Percentiles rank a stretch among this genome's conserved stretches.
Conservation (phyloP, 2,888 invertebrate species). For the Dicycla oo region DNA sequence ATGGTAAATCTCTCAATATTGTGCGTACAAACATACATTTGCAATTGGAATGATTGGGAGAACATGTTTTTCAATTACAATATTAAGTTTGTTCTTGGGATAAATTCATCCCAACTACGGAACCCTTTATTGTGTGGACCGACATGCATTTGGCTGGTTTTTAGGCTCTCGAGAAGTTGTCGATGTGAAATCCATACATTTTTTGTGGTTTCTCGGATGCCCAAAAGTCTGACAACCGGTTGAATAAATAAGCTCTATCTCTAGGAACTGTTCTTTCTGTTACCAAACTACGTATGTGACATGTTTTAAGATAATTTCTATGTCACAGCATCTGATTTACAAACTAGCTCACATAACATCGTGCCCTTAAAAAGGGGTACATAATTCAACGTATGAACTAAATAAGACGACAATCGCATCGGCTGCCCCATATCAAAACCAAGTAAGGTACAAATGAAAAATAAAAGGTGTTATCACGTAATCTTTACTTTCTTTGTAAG, state of each 20-base stretch:
- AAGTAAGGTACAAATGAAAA: background rate
- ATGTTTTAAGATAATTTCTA: background rate
- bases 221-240: background rate
- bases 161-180: background rate
- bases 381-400: conserved; percentile 7
- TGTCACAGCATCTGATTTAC: conserved; percentile 14
- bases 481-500: no score
- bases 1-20: no score
- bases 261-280: background rate
- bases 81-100: no score
- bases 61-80: no score
- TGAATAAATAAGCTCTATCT: background rate
- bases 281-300: background rate
- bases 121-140: no score
- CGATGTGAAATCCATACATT: background rate
- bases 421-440: no score
- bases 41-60: no score
- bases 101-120: no score
- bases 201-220: background rate
- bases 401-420: conserved; percentile 31
- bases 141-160: background rate
- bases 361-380: conserved; percentile 10
- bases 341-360: conserved; percentile 2
- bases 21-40: no score
- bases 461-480: background rate